phyloP scores from a whole-genome alignment of 2,888 invertebrate species.

The Drosophila longiperda region DNA sequence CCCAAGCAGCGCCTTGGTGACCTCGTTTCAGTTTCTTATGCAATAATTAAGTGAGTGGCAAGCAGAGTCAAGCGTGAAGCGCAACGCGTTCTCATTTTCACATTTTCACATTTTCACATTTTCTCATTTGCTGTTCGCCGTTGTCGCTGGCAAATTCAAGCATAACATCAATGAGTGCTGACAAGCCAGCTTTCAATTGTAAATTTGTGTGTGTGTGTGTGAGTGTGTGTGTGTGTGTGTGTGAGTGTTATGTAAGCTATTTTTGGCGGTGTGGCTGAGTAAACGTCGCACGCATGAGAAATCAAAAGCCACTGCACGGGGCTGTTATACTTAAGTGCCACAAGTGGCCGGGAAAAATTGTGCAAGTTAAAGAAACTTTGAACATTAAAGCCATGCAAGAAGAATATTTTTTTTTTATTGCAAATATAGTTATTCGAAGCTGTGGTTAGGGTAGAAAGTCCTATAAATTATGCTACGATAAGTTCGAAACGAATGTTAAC shows the following conservation, averaged over 20 bases:
- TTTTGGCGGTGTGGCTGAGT: conserved; percentile 57
- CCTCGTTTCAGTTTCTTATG: conserved; percentile 76
- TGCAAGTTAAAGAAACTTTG: conserved; percentile 39
- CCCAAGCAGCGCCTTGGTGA: conserved; percentile 61
- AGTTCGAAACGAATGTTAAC: conserved; percentile 3
- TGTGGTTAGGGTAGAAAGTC: conserved; percentile 5
- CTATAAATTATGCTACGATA: conserved; percentile 24
- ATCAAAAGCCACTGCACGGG: conserved; percentile 64
- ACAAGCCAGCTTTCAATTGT: conserved; percentile 19
- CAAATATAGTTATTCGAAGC: conserved; percentile 27
- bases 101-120: conserved; percentile 52
- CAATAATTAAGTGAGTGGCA: conserved; percentile 78
- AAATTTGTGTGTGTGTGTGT: conserved; percentile 18
- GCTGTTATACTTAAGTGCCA: conserved; percentile 41
- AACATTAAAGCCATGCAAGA: conserved; percentile 31
- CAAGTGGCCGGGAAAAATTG: conserved; percentile 38
- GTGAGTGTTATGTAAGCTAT: conserved; percentile 31
- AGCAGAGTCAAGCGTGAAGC: conserved; percentile 75
- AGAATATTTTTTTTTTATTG: neutral
- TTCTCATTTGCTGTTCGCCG: conserved; percentile 53
- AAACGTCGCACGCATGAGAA: conserved; percentile 71
- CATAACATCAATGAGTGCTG: conserved; percentile 59
- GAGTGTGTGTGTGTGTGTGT: conserved; percentile 17
- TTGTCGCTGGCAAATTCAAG: conserved; percentile 63
- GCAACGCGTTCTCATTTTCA: conserved; percentile 60